Evolutionary conservation across 2,113 vertebrate genomes (phyloP).

Genomic region (Ahaetulla prasina): DNA sequence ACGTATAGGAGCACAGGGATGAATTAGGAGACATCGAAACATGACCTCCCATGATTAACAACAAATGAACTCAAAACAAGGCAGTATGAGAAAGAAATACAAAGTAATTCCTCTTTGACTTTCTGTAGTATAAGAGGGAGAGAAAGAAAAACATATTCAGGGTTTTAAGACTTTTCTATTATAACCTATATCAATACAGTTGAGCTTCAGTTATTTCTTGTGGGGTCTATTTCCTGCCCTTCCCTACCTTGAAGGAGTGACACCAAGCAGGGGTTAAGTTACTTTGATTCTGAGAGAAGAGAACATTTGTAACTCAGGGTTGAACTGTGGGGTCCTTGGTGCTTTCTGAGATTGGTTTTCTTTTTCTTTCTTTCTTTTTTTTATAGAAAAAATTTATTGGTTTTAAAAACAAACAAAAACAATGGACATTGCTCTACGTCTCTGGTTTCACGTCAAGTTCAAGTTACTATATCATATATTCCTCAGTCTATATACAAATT

Average conservation of each 20-base stretch:
- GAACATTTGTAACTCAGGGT: not conserved
- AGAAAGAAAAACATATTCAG: not conserved
- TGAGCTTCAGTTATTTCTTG: not conserved
- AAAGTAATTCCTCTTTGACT: not conserved
- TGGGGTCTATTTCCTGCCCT: not conserved
- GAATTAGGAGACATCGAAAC: not conserved
- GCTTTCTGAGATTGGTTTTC: too few species aligned
- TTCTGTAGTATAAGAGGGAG: not conserved
- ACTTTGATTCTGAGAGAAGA: not conserved
- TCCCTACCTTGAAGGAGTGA: not conserved
- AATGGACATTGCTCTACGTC: too few species aligned
- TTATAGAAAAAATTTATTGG: too few species aligned
- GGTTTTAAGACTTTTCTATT: not conserved
- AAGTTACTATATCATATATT: too few species aligned
- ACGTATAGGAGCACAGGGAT: not conserved
- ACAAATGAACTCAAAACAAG: not conserved
- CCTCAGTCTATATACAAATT: too few species aligned
- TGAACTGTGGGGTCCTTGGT: too few species aligned
- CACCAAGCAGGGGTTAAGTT: not conserved
- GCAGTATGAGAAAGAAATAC: not conserved
- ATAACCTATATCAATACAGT: not conserved
- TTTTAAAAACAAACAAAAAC: too few species aligned
- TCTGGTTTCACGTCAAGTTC: too few species aligned
- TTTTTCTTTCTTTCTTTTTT: too few species aligned
- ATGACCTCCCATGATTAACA: not conserved